Base-by-base conservation (phyloP, 2,113 vertebrate species). In the Sorex fumeus region DNA sequence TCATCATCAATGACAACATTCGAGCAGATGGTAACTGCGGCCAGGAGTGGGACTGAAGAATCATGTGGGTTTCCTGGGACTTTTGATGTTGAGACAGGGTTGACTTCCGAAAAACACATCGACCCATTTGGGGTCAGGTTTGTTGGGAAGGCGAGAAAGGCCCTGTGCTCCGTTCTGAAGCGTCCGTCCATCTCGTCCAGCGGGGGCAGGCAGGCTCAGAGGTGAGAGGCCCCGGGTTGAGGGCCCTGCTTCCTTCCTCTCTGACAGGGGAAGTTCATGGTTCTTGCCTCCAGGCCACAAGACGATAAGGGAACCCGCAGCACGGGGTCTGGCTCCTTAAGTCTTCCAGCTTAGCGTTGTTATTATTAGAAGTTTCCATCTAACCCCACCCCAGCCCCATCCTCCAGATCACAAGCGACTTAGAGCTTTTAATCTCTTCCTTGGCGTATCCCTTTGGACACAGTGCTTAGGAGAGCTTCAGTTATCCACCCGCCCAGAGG, bases 341-440 rank as follows among this genome's bases (percentile, higher is more conserved):
- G 60, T 21, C 16, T 60, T 76, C 67, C 50, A 34, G 50, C 79
- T 9, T 16, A 34, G 77, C 75, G 74, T 75, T 81, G 75, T 75
- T 91, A 69, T 70, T 45, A 36, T 64, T 32, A 88, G 95, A 84
- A 34, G 8, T 87, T 91, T 57, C 77, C 40, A 19, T 36, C 53
- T 8, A 62, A 75, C 76, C 50, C 71, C 30, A 3, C 62, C 76
- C 75, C 34, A 70, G 27, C 15, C 60, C 36, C 7, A 12, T 18
- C 36, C 64, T 81, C 79, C 69, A 5, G 72, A 71, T 85, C 25
- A 21, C 80, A 27, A 3, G 50, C 60, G 40, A 27, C 45, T 86
- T 47, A 57, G 88, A 84, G 74, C 12, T 57, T 88, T 84, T 90
- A 74, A 84, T 93, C 91, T 91, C 66, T 4, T 15, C 25, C 19